Conservation (phyloP, 1,140 invertebrate species). For the Megathymus violae region DNA sequence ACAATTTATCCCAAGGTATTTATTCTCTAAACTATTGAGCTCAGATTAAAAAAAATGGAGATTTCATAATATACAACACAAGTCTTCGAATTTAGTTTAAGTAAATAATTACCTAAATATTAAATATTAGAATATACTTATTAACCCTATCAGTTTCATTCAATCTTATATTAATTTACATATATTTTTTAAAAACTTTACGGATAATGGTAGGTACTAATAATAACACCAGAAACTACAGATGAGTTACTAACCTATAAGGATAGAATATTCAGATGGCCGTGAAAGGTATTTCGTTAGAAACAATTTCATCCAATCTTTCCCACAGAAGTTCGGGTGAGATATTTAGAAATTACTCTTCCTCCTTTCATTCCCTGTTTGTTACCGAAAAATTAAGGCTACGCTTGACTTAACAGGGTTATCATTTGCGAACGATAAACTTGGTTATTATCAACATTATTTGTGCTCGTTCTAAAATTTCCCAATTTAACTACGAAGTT, state of each 20-base stretch:
- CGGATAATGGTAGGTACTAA: background rate
- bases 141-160: too few relatives aligned
- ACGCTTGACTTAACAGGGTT: slow-evolving; percentile 4
- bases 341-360: background rate
- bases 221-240: background rate
- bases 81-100: too few relatives aligned
- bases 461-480: background rate
- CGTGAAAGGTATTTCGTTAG: background rate
- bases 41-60: too few relatives aligned
- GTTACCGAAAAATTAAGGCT: background rate
- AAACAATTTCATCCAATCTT: background rate
- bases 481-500: slow-evolving; percentile 15
- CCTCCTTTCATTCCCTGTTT: too few relatives aligned
- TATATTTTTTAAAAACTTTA: too few relatives aligned
- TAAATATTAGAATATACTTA: too few relatives aligned
- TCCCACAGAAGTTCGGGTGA: background rate
- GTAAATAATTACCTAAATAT: too few relatives aligned
- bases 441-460: slow-evolving; percentile 18
- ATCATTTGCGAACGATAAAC: slow-evolving; percentile 21
- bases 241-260: background rate
- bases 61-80: too few relatives aligned
- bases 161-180: too few relatives aligned
- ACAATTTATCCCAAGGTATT: too few relatives aligned
- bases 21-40: too few relatives aligned
- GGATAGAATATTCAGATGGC: background rate